Evolutionary conservation across 2,113 vertebrate genomes (phyloP).

Genomic region (Oryctolagus cuniculus): mOryCun1.1 NC_091436.1:36702501-36703000

Average conservation of each 20-base stretch:
- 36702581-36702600: not conserved
- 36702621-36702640: not conserved
- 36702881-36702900: not conserved
- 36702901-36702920: not conserved
- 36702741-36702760: no score
- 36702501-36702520: not conserved
- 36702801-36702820: not conserved
- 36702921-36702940: not conserved
- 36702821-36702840: slow-evolving; percentile 28
- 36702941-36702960: no score
- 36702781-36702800: not conserved
- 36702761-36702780: slow-evolving; percentile 6
- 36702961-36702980: no score
- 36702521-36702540: not conserved
- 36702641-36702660: not conserved
- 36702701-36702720: not conserved
- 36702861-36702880: not conserved
- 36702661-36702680: not conserved
- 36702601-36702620: not conserved
- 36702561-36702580: not conserved
- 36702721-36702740: no score
- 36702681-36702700: slow-evolving; percentile 19
- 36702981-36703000: no score
- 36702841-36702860: not conserved
- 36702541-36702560: not conserved